Conservation (phyloP, 2,797 vertebrate genomes). For the Brachyalestes nurse region DNA sequence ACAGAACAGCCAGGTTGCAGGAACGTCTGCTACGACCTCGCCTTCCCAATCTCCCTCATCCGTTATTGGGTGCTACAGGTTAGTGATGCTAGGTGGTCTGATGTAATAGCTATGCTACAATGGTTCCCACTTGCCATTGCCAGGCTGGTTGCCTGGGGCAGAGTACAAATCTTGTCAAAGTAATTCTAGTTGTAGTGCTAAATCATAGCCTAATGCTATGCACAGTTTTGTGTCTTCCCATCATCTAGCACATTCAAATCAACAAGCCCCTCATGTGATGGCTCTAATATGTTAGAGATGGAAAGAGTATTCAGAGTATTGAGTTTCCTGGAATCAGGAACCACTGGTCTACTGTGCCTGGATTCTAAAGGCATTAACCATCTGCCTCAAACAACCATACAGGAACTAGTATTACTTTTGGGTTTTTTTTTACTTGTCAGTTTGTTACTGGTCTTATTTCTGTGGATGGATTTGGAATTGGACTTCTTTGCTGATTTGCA, state of each 20-base stretch:
- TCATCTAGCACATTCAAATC: not conserved
- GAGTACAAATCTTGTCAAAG: not conserved
- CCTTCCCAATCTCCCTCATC: slow-evolving; percentile 91
- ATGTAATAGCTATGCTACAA: not conserved
- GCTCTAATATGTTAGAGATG: not conserved
- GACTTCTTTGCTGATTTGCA: too few relatives aligned
- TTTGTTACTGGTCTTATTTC: too few relatives aligned
- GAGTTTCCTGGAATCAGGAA: not conserved
- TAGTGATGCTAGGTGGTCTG: not conserved
- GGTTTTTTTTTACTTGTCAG: too few relatives aligned
- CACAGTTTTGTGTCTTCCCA: not conserved
- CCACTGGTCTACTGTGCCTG: not conserved
- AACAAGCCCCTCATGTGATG: not conserved
- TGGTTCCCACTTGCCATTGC: not conserved
- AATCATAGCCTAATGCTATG: not conserved
- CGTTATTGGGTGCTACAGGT: slow-evolving; percentile 90
- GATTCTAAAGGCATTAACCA: not conserved
- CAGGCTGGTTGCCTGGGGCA: not conserved
- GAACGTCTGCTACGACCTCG: slow-evolving; percentile 89
- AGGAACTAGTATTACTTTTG: too few relatives aligned
- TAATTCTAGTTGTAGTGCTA: not conserved
- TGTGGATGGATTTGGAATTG: too few relatives aligned
- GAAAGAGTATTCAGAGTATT: not conserved
- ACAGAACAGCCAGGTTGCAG: slow-evolving; percentile 89
- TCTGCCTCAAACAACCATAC: not conserved